Evolutionary conservation across 2,797 vertebrate species (phyloP), one percentile per base, ranked within the genome.

Genomic region (Spinus olivaceus): DNA sequence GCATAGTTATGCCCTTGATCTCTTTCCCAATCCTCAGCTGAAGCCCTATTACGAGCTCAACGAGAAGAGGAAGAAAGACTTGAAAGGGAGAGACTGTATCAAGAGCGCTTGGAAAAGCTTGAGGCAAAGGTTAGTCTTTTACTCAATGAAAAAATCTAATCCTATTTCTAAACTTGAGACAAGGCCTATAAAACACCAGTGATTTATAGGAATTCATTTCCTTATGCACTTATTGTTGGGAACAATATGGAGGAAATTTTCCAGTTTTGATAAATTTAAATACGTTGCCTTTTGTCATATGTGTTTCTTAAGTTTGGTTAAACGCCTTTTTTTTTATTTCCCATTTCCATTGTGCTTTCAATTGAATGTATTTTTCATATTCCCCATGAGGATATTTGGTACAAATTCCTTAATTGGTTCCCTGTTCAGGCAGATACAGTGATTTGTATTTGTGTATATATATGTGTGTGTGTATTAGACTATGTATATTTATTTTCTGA

Each of bases 41-140:
- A 98, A 91, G 98, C 98, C n/a, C 94, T 59, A 8, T 49, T 98
- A 17, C 97, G 96, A 84, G 97, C 96, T 25, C 98, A 99, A 89
- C 96, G 63, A 95, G 98, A 99, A 91, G 98, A 98, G 93, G 96
- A 95, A 89, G 98, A 98, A 85, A 98, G 97, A 50, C 78, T 98
- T 76, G 98, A 99, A 94, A 97, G 77, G 73, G 97, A 98, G 84
- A 97, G 86, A 54, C 95, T 98, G 32, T 94, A 98, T 78, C 92
- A 77, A 69, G 98, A 98, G 82, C 98, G 98, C 87, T 95, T 98
- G 64, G 81, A 96, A 50, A 96, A 65, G 13, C 98, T 99, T 6
- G 98, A 98, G 86, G 96, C 97, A 56, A 99, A 99, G 97, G 99
- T 99, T 69, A 92, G 94, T 81, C 50, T 35, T n/a, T 10, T 53